phyloP scores from a whole-genome alignment of 2,113 vertebrate species.

The human (Homo sapiens) region GRCh38 chr1:198764501-198765000 shows the following conservation, averaged over 20 bases:
- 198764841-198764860: not conserved
- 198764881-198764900: not conserved
- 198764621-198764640: not conserved
- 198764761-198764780: not conserved
- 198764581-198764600: not conserved
- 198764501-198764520: not conserved
- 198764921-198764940: not conserved
- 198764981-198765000: constrained; percentile 37
- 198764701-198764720: not conserved
- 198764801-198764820: not conserved
- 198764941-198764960: not conserved
- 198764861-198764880: not conserved
- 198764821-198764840: no score
- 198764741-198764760: not conserved
- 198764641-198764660: not conserved
- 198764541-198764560: no score
- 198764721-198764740: not conserved
- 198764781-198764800: not conserved
- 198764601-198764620: not conserved
- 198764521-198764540: not conserved
- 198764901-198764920: not conserved
- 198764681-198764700: not conserved
- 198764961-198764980: not conserved
- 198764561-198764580: not conserved
- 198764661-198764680: not conserved